Conservation (phyloP, 2,113 vertebrate genomes). For the Bubo bubo region DNA sequence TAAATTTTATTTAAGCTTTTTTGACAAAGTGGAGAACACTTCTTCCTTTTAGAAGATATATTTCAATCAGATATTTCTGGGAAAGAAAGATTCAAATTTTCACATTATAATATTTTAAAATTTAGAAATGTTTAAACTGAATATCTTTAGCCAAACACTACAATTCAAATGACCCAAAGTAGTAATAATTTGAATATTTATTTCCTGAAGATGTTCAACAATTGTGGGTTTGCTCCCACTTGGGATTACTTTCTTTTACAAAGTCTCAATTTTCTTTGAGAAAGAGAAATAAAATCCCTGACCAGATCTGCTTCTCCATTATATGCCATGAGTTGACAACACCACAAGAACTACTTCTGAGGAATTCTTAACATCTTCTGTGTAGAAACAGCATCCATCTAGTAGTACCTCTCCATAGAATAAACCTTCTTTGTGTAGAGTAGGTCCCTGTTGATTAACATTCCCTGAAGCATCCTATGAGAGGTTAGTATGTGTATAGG, state of each 20-base stretch:
- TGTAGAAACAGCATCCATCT: not conserved
- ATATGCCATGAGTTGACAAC: not conserved
- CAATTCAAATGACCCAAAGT: not conserved
- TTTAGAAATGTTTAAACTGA: not conserved
- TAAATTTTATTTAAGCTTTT: not conserved
- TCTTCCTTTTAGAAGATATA: not conserved
- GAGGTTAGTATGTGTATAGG: not conserved
- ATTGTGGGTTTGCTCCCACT: not conserved
- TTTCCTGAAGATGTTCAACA: not conserved
- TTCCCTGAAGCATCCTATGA: not conserved
- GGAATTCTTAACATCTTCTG: not conserved
- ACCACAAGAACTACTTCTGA: not conserved
- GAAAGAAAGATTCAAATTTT: not conserved
- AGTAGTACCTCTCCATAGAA: not conserved
- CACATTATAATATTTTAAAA: not conserved
- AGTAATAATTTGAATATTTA: not conserved
- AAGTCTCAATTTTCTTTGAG: not conserved
- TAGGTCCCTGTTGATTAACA: not conserved
- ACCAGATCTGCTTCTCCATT: not conserved
- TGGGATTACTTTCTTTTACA: not conserved
- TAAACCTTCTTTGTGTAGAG: not conserved
- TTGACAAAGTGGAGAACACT: not conserved
- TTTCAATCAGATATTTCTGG: not conserved
- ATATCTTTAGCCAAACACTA: not conserved
- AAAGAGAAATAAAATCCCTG: not conserved